phyloP scores from a whole-genome alignment of 2,113 vertebrate species.

The Dipodomys ordii region DNA sequence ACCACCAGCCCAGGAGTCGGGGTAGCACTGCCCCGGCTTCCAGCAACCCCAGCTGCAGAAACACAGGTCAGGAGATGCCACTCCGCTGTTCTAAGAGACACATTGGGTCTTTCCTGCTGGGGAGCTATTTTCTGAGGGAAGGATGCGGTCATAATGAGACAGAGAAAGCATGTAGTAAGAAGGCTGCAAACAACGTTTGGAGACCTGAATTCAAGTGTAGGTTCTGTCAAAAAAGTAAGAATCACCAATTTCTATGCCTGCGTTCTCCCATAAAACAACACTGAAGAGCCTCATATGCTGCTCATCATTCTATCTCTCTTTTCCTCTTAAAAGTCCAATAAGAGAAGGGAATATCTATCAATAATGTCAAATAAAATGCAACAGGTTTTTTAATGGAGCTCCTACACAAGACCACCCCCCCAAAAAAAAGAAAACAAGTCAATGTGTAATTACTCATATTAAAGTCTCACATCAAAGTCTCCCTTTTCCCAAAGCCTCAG shows the following conservation, averaged over 20 bases:
- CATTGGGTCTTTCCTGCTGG: neutral
- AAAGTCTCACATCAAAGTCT: neutral
- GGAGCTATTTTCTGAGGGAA: neutral
- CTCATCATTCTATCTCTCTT: neutral
- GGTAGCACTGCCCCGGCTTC: rapidly evolving
- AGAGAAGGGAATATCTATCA: neutral
- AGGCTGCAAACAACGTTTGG: rapidly evolving
- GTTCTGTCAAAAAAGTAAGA: neutral
- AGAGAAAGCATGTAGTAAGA: too few relatives aligned
- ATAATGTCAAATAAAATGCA: neutral
- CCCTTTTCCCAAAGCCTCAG: too few relatives aligned
- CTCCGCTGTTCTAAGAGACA: neutral
- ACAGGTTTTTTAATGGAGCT: too few relatives aligned
- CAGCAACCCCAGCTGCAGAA: neutral
- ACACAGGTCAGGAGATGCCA: neutral
- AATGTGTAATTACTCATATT: neutral
- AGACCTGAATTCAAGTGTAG: neutral
- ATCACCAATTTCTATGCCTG: neutral
- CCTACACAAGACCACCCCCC: neutral
- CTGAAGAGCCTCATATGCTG: neutral
- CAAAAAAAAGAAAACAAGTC: neutral
- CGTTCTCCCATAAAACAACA: neutral
- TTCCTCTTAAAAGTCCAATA: neutral
- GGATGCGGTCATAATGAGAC: neutral
- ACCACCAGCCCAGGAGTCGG: neutral